Conservation (phyloP, 2,888 invertebrate genomes). For the Pheosia gnoma region DNA sequence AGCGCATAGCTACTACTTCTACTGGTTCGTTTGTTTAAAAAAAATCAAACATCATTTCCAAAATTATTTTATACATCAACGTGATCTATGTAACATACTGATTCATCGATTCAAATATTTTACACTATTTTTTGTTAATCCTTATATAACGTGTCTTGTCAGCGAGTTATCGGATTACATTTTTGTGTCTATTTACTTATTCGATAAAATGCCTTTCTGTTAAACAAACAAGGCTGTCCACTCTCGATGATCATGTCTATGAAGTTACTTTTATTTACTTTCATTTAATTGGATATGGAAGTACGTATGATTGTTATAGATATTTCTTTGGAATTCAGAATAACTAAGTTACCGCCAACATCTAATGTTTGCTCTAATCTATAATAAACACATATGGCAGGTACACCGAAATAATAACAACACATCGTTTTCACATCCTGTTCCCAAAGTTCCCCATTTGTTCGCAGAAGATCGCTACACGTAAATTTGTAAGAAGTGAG, state of each 20-base stretch:
- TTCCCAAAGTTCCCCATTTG: conserved; percentile 10
- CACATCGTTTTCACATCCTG: conserved; percentile 21
- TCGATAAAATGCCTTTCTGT: conserved; percentile 11
- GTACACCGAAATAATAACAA: conserved; percentile 18
- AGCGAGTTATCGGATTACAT: conserved; percentile 20
- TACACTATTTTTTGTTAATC: conserved; percentile 18
- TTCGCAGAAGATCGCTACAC: conserved; percentile 10
- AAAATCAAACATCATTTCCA: no score
- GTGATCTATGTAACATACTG: no score
- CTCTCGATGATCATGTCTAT: conserved; percentile 13
- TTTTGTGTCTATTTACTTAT: conserved; percentile 14
- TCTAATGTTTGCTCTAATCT: not conserved
- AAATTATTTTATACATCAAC: no score
- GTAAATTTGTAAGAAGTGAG: conserved; percentile 25
- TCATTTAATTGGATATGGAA: no score
- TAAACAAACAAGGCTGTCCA: conserved; percentile 15
- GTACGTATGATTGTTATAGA: no score
- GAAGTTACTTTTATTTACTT: no score
- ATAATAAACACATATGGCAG: not conserved
- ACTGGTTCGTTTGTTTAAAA: no score
- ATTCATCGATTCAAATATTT: no score
- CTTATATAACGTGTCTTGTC: conserved; percentile 11
- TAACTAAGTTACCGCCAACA: not conserved
- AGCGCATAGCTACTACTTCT: no score
- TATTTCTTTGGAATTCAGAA: no score